Conservation (phyloP, 2,888 invertebrate species). For the Periphyllus acericola region DNA sequence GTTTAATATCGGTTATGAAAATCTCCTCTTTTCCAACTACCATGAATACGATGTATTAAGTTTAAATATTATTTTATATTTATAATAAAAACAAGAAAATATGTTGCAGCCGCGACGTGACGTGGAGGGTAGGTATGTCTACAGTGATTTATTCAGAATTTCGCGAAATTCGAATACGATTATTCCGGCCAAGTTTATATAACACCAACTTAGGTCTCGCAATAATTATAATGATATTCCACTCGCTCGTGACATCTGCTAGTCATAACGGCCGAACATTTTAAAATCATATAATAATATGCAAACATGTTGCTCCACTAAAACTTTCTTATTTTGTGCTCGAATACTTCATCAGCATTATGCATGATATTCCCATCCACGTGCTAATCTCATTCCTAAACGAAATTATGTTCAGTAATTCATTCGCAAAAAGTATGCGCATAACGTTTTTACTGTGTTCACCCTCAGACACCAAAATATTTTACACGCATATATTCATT, state of each 20-base stretch:
- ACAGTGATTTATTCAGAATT: conserved; percentile 52
- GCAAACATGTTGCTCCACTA: conserved; percentile 38
- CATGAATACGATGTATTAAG: background rate
- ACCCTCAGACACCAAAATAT: background rate
- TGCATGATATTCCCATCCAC: conserved; percentile 12
- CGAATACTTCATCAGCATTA: conserved; percentile 49
- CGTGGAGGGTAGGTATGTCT: background rate
- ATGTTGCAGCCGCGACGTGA: background rate
- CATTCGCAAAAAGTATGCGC: no score
- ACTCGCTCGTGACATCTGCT: conserved; percentile 54
- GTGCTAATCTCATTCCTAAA: conserved; percentile 27
- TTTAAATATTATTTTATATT: background rate
- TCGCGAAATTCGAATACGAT: conserved; percentile 36
- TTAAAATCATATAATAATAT: conserved; percentile 58
- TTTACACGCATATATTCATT: background rate
- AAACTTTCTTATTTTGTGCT: conserved; percentile 47
- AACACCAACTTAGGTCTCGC: conserved; percentile 1
- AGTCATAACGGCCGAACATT: conserved; percentile 26
- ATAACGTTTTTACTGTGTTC: background rate
- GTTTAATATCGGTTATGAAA: no score
- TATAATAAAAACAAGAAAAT: background rate
- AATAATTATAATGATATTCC: conserved; percentile 56
- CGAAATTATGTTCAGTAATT: background rate
- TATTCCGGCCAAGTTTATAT: conserved; percentile 49
- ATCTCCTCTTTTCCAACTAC: background rate